Evolutionary conservation across 1,140 invertebrate species (phyloP).

Genomic region (Drosophila trapezifrons): DNA sequence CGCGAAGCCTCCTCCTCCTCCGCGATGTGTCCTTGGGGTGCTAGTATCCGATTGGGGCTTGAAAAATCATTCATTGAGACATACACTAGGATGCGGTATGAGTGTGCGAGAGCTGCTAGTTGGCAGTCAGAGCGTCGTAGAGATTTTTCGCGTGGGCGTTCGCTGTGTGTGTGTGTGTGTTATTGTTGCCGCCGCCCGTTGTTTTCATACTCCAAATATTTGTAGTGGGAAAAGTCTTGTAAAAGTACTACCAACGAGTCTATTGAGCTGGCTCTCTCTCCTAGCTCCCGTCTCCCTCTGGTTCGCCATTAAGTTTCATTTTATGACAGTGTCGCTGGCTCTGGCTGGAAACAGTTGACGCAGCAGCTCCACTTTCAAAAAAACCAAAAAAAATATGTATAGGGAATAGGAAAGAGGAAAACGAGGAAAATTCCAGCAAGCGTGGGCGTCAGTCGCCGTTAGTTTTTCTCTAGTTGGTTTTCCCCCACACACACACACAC

Average conservation of each 20-base stretch:
- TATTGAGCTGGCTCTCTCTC: constrained; percentile 30
- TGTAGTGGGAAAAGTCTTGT: constrained; percentile 72
- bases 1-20: constrained; percentile 7
- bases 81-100: constrained; percentile 11
- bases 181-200: constrained; percentile 49
- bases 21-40: constrained; percentile 35
- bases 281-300: constrained; percentile 20
- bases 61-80: constrained; percentile 79
- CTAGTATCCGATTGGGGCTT: constrained; percentile 60
- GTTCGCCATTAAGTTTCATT: constrained; percentile 77
- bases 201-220: constrained; percentile 80
- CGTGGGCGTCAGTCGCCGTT: constrained; percentile 50
- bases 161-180: constrained; percentile 19
- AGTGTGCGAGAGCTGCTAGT: constrained; percentile 52
- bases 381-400: not conserved
- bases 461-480: constrained; percentile 15
- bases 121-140: constrained; percentile 60
- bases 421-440: constrained; percentile 54
- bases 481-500: not conserved
- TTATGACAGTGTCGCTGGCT: constrained; percentile 70
- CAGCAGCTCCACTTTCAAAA: constrained; percentile 74
- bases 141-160: constrained; percentile 70
- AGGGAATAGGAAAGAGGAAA: not conserved
- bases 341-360: constrained; percentile 73
- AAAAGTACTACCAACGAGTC: constrained; percentile 62